Percentiles rank a stretch among this genome's conserved stretches.
Conservation (phyloP, 2,113 vertebrate genomes). For the Ceyx cyanopectus region DNA sequence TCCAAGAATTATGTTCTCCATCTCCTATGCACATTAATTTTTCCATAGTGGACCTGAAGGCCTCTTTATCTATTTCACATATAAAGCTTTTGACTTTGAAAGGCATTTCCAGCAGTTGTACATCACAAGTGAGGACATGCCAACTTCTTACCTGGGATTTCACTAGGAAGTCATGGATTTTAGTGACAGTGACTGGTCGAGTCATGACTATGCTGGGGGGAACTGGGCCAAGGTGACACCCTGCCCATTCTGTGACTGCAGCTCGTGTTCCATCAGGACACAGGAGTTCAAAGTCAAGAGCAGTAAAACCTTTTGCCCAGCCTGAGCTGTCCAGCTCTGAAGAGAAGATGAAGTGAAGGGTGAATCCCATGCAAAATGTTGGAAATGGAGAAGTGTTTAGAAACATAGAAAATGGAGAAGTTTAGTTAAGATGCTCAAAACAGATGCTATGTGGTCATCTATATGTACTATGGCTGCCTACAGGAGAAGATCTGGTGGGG, state of each 20-base stretch:
- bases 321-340: conserved; percentile 81
- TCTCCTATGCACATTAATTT: background rate
- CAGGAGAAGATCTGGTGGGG: background rate
- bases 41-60: background rate
- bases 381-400: background rate
- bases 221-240: conserved; percentile 84
- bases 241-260: conserved; percentile 83
- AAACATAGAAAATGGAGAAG: background rate
- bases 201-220: conserved; percentile 88
- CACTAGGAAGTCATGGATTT: conserved; percentile 85
- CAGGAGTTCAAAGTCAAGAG: conserved; percentile 84
- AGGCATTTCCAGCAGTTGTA: background rate
- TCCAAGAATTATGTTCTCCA: background rate
- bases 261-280: conserved; percentile 80
- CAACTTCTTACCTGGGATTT: conserved; percentile 84
- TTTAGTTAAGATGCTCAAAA: background rate
- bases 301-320: conserved; percentile 79
- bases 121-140: background rate
- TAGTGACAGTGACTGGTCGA: conserved; percentile 82
- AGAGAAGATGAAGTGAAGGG: background rate
- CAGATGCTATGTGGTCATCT: background rate
- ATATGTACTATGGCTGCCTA: background rate
- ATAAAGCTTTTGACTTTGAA: background rate
- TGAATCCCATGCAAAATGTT: background rate
- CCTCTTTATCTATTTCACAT: background rate